phyloP scores from a whole-genome alignment of 1,140 invertebrate genomes.

The Aleiodes sp. region DNA sequence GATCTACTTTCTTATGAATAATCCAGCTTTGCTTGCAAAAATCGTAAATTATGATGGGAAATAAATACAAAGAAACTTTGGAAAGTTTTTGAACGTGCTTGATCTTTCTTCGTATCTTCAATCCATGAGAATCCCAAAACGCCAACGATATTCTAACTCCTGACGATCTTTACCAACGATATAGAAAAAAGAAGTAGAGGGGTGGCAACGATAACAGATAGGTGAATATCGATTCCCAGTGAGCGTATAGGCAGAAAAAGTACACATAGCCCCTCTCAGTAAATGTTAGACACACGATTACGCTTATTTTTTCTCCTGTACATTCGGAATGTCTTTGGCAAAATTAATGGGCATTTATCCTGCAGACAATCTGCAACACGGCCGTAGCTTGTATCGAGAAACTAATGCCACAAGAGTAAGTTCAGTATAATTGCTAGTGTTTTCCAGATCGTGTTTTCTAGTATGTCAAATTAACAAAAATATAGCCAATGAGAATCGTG shows the following conservation, averaged over 20 bases:
- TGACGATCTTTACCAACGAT: not conserved
- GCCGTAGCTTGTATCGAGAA: constrained; percentile 35
- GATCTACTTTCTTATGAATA: no score
- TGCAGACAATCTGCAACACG: constrained; percentile 47
- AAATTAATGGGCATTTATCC: constrained; percentile 52
- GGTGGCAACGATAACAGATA: not conserved
- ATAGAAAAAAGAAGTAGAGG: not conserved
- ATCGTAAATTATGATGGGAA: constrained; percentile 25
- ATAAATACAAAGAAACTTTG: constrained; percentile 46
- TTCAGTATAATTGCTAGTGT: constrained; percentile 46
- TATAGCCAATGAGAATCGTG: no score
- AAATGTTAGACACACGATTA: constrained; percentile 1
- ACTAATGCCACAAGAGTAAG: constrained; percentile 39
- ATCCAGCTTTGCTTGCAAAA: no score
- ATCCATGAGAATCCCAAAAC: constrained; percentile 1
- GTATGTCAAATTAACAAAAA: no score
- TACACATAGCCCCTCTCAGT: not conserved
- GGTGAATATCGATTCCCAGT: not conserved
- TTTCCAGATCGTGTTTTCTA: no score
- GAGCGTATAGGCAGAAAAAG: not conserved
- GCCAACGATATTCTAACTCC: constrained; percentile 26
- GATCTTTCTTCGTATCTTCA: constrained; percentile 31
- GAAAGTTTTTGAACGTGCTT: not conserved
- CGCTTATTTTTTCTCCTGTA: constrained; percentile 34
- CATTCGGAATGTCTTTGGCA: constrained; percentile 40